Evolutionary conservation across 2,888 invertebrate genomes (phyloP).

Genomic region (Serripes groenlandicus): DNA sequence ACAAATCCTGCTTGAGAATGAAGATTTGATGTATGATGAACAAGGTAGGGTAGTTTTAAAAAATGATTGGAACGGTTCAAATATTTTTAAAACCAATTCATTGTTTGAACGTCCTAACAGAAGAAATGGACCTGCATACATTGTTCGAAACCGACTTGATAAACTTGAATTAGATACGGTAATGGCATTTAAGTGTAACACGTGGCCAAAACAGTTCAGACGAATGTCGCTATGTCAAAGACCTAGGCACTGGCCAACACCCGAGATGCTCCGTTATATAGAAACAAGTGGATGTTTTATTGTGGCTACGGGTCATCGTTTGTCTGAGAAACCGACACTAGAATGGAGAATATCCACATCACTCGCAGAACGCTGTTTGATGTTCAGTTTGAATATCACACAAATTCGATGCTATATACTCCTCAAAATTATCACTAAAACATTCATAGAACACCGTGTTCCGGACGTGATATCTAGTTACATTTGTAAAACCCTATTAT

Average conservation of each 20-base stretch:
- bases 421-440: too few species aligned
- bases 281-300: not conserved
- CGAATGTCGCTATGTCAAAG: not conserved
- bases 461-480: conserved; percentile 26
- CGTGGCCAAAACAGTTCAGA: not conserved
- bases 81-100: too few species aligned
- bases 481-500: conserved; percentile 26
- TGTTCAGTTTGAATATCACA: conserved; percentile 32
- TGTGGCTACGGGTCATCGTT: not conserved
- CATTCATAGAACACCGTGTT: not conserved
- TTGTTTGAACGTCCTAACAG: not conserved
- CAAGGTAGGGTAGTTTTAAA: not conserved
- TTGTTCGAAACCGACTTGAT: not conserved
- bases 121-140: too few species aligned
- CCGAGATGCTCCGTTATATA: not conserved
- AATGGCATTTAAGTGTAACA: conserved; percentile 9
- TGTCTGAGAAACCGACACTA: not conserved
- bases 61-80: too few species aligned
- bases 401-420: too few species aligned
- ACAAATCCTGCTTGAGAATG: not conserved
- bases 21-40: not conserved
- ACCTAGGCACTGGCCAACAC: not conserved
- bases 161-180: not conserved
- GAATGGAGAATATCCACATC: not conserved
- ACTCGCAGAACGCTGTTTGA: conserved; percentile 17